A percentile compares a stretch with the other conserved stretches of the same genome.
phyloP scores from a whole-genome alignment of 2,888 invertebrate genomes.

The Osmoderma eremita region DNA sequence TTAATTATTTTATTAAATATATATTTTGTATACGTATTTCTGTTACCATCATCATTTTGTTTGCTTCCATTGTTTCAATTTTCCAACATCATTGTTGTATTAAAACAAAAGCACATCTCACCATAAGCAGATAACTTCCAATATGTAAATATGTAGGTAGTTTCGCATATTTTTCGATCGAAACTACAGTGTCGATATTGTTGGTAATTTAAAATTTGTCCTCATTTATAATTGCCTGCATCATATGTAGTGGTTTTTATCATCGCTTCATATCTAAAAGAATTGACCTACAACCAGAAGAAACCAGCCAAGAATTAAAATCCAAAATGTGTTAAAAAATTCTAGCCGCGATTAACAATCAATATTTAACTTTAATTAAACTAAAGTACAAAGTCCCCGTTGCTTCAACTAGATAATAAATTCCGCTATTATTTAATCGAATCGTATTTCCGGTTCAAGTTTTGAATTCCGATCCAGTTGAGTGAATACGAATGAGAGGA shows the following conservation, averaged over 20 bases:
- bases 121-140: slow-evolving; percentile 49
- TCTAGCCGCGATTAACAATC: background rate
- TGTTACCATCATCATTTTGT: background rate
- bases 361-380: background rate
- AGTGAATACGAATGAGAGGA: slow-evolving; percentile 1
- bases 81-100: slow-evolving; percentile 10
- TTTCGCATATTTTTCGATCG: background rate
- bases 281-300: background rate
- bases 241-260: background rate
- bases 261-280: background rate
- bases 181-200: too few relatives aligned
- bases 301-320: slow-evolving; percentile 5
- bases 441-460: too few relatives aligned
- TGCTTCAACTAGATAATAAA: background rate
- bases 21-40: too few relatives aligned
- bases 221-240: background rate
- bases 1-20: too few relatives aligned
- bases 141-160: slow-evolving; percentile 3
- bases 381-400: background rate
- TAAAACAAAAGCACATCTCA: slow-evolving; percentile 56
- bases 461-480: background rate
- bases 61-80: background rate
- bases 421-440: too few relatives aligned
- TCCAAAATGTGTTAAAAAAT: background rate
- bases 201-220: background rate